Evolutionary conservation across 2,888 invertebrate genomes (phyloP), one percentile per base, ranked within the genome.

Genomic region (Loripinus fragilis): DNA sequence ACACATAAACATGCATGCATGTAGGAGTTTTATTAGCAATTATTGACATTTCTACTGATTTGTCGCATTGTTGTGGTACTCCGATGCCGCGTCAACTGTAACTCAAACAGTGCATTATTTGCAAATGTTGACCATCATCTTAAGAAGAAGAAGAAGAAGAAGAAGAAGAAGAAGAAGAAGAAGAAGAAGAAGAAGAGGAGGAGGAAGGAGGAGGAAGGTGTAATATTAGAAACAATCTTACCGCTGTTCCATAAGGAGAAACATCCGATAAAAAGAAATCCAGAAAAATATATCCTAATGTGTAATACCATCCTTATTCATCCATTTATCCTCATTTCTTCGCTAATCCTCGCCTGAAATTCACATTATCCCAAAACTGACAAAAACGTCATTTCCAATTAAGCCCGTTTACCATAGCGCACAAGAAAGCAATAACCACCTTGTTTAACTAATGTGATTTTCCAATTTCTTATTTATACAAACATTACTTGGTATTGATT

Each of bases 401-500:
- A 52, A 52, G 52, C 52, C 52, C 52, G 52, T 28, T 28, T 25
- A 52, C 28, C 23, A 23, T 25, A 25, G 3, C 3, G 52, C 23
- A 52, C 25, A 52, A 28, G 25, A 52, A 25, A 52, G 25, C n/a
- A 52, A 23, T 52, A 52, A 52, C 52, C 52, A 52, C 23, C 25
- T 52, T 25, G 52, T 52, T 52, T 52, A 52, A 52, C 52, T 20
- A 52, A 52, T 52, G 52, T 52, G 52, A 52, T 52, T 52, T 52
- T 25, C 52, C 23, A 3, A 25, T 52, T n/a, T 52, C 52, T 52
- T 52, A 52, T 52, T 52, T 52, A 52, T 52, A 52, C 52, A 52
- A 52, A 52, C 52, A 52, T 52, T 8, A 52, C 52, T 52, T n/a
- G 28, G 7, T 52, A 52, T 52, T 28, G 52, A 52, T 52, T n/a